These are phyloP conservation scores for Oryctolagus cuniculus DNA, from an alignment of 2,113 vertebrate genomes.

Conservation along the genomic window DNA sequence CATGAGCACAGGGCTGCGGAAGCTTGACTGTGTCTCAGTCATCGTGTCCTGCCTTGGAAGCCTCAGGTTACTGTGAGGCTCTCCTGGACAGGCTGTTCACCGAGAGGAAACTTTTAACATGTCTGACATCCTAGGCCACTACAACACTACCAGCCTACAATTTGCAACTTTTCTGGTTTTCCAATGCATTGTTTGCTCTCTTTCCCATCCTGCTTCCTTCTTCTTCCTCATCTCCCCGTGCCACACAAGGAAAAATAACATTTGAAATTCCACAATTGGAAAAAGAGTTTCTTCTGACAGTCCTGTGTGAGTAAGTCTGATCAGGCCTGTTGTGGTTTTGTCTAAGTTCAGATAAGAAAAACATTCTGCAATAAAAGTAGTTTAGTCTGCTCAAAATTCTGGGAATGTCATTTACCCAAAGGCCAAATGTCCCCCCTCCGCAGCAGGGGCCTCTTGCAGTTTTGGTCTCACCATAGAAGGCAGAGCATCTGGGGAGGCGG, in stretches of 20 bases:
- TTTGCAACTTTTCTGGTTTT: neutral
- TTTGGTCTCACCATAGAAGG: constrained; percentile 89
- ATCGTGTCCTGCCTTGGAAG: neutral
- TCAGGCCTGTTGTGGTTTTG: neutral
- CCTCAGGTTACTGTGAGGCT: neutral
- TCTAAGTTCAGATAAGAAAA: constrained; percentile 61
- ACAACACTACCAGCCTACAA: no score
- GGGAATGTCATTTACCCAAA: constrained; percentile 82
- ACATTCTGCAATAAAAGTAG: neutral
- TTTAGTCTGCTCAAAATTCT: constrained; percentile 59
- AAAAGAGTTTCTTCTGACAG: neutral
- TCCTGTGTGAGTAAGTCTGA: constrained; percentile 21
- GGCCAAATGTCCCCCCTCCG: constrained; percentile 72
- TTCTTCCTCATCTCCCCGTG: neutral
- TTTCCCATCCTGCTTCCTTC: fast-evolving
- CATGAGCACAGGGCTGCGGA: neutral
- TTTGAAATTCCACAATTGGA: neutral
- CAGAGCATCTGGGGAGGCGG: constrained; percentile 92
- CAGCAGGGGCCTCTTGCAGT: constrained; percentile 74
- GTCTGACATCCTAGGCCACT: neutral
- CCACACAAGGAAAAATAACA: constrained; percentile 25
- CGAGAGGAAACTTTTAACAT: neutral
- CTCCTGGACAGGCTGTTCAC: neutral
- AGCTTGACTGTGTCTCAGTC: neutral
- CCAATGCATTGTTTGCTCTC: neutral